Base-by-base conservation (phyloP, 2,888 invertebrate genomes). In the Limnephilus rhombicus region DNA sequence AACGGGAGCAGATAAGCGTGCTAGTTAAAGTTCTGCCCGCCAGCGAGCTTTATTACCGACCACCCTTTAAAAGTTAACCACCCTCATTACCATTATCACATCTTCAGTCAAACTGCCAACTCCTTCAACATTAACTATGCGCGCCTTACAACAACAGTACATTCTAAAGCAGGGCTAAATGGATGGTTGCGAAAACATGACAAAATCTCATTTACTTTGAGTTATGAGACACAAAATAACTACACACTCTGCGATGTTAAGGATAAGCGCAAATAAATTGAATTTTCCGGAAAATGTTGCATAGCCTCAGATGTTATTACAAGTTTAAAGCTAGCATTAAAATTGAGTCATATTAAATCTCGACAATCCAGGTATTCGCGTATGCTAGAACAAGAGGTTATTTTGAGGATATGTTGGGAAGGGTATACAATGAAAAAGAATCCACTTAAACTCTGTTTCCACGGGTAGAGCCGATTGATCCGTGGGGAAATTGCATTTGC, bases 1-100 rank as follows among this genome's bases (percentile, higher is more conserved):
- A 92, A 92, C 89, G 92, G 90, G 90, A 82, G 92, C 83, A 90
- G 92, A 91, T 92, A 92, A 92, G 92, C 91, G 92, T 83, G 45
- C 80, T 88, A 92, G 91, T 91, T 90, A 91, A 91, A 88, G 88
- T 88, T 88, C 88, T 29, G 88, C 68, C 88, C 68, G 88, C 68
- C 31, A 31, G 86, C 86, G 88, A 88, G 88, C 88, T 37, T 41
- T 88, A 88, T 88, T 88, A 68, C 88, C 53, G 88, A 68, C 88
- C 80, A 88, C 68, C 88, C 88, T 88, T 87, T 88, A 68, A 88
- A 68, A 88, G 88, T 68, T 88, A 53, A 80, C 88, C 88, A 29
- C 68, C 87, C 88, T 88, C 49, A 88, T 88, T 88, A 88, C 68
- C 88, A 88, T 88, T 88, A 88, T 88, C 88, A 88, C 88, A 88